phyloP scores from a whole-genome alignment of 1,140 invertebrate genomes.

The Globodera rostochiensis region DNA sequence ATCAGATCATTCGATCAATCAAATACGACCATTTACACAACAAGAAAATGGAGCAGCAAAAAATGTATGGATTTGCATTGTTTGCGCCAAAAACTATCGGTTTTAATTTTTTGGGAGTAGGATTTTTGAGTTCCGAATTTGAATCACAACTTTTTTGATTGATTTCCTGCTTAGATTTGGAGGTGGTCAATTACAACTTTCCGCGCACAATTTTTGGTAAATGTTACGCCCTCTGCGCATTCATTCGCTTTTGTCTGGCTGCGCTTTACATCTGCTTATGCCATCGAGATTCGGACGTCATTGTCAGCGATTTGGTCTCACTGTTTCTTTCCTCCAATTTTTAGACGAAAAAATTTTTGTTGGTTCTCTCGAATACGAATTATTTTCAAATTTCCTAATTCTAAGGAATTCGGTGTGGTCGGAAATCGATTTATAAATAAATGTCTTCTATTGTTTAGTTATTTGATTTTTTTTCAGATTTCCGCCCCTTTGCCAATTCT shows the following conservation, averaged over 20 bases:
- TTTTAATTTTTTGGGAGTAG: background rate
- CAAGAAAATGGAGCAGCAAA: no score
- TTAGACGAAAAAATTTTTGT: conserved; percentile 76
- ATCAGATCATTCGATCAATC: no score
- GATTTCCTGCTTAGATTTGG: conserved; percentile 69
- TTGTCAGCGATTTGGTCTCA: conserved; percentile 85
- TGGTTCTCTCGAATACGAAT: no score
- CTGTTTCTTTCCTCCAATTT: no score
- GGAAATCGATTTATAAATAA: background rate
- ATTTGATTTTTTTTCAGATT: conserved; percentile 49
- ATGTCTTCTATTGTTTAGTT: background rate
- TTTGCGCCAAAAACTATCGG: background rate
- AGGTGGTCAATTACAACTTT: conserved; percentile 81
- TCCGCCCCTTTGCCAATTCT: conserved; percentile 57
- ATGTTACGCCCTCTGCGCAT: conserved; percentile 87
- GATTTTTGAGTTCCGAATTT: no score
- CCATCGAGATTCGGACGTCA: conserved; percentile 75
- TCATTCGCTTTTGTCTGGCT: conserved; percentile 86
- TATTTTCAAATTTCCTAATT: no score
- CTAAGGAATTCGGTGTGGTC: conserved; percentile 71
- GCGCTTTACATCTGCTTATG: conserved; percentile 72
- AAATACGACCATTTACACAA: no score
- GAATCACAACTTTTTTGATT: background rate
- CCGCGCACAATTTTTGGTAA: conserved; percentile 80
- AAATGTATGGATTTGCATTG: no score